Base-by-base conservation (phyloP, 2,888 invertebrate genomes). In the Pyrochroa serraticornis region DNA sequence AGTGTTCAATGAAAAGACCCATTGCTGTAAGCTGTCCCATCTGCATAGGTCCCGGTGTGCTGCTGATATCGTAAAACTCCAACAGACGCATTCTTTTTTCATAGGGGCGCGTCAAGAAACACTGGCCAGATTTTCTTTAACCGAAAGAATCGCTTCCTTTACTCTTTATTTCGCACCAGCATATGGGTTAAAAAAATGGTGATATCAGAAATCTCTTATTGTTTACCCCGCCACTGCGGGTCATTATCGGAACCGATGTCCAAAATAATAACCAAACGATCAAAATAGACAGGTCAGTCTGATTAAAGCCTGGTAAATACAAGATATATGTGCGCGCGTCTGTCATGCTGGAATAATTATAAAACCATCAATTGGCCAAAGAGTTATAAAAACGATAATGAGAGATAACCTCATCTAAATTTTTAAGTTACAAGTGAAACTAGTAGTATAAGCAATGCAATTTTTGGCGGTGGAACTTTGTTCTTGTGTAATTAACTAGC, bases 1-100 rank as follows among this genome's bases (percentile, higher is more conserved):
- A 74, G 74, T 74, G 73, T 74, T 72, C 74, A 72, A 69, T 72
- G 70, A 72, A 72, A 63, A 60, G 64, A 56, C 60, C 60, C 51
- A 60, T 60, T 60, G 55, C 60, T 55, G 13, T 50, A 56, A 48
- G 47, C 52, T 56, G 46, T 58, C 57, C 61, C 61, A 61, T 61
- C 61, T 61, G 61, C 57, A 61, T 58, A 50, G 22, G 61, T 58
- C 61, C 61, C 50, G 58, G 57, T 58, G 61, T 51, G 50, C 48
- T 34, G 44, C 45, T 46, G 41, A 36, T 46, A 48, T 52, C 53
- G 48, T 57, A 57, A 60, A 50, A 53, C 41, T 49, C 45, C 57
- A 50, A 57, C 57, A 50, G 46, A 46, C 44, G 58, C 45, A 54
- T 50, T 35, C 59, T 54, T 59, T 47, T 47, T 37, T 34, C 47